A percentile compares a stretch with the other conserved stretches of the same genome.
These are phyloP conservation scores for Xestobium rufovillosum DNA, from an alignment of 2,888 invertebrate species.

Conservation along the genomic window DNA sequence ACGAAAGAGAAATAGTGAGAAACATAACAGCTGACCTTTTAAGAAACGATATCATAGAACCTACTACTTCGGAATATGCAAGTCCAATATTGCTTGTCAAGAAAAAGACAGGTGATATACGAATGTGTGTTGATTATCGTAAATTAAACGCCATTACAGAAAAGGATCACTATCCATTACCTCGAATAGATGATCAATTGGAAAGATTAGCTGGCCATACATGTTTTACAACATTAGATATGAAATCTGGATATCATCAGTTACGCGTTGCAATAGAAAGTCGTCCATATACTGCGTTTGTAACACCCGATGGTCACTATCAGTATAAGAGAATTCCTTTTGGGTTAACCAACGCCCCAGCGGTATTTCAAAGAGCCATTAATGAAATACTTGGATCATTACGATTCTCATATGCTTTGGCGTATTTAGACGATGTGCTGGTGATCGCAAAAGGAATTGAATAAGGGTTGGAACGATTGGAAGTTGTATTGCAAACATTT, in stretches of 20 bases:
- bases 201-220: slow-evolving; percentile 5
- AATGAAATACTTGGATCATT: slow-evolving; percentile 6
- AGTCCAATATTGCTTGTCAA: slow-evolving; percentile 11
- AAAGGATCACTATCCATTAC: slow-evolving; percentile 8
- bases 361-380: slow-evolving; percentile 9
- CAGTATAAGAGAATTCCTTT: slow-evolving; percentile 14
- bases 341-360: slow-evolving; percentile 10
- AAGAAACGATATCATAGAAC: slow-evolving; percentile 6
- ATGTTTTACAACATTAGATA: slow-evolving; percentile 9
- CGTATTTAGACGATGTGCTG: slow-evolving; percentile 10
- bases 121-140: slow-evolving; percentile 10
- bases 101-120: slow-evolving; percentile 7
- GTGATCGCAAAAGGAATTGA: slow-evolving; percentile 5
- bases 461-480: slow-evolving; percentile 6
- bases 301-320: slow-evolving; percentile 11
- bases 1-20: slow-evolving; percentile 6
- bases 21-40: slow-evolving; percentile 6
- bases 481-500: slow-evolving; percentile 5
- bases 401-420: slow-evolving; percentile 7
- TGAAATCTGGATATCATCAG: slow-evolving; percentile 12
- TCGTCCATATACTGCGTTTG: slow-evolving; percentile 11
- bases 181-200: slow-evolving; percentile 7
- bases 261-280: slow-evolving; percentile 2
- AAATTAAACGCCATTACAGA: slow-evolving; percentile 10
- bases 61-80: slow-evolving; percentile 6